phyloP scores from a whole-genome alignment of 2,113 vertebrate species.

The Setophaga kirtlandii region DNA sequence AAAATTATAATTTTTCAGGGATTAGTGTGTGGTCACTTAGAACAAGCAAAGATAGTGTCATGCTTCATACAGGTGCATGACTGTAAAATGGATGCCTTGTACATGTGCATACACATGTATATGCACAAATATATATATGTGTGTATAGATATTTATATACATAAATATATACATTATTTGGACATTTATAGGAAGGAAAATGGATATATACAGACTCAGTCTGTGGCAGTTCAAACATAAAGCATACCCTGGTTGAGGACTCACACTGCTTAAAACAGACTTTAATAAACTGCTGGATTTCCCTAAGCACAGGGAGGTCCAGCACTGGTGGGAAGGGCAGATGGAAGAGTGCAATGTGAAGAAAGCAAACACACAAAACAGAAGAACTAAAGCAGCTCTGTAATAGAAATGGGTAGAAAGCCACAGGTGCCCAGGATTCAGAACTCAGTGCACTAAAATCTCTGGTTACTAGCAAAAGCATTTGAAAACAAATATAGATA shows the following conservation, averaged over 20 bases:
- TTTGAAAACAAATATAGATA: conserved; percentile 65
- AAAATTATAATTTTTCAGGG: not conserved
- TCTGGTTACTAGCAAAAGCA: conserved; percentile 36
- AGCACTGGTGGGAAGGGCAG: not conserved
- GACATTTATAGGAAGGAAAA: not conserved
- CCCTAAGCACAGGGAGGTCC: not conserved
- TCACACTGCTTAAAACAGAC: not conserved
- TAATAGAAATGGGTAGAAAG: not conserved
- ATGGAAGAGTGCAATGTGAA: not conserved
- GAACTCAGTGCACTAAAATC: conserved; percentile 12
- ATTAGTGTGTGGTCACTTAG: not conserved
- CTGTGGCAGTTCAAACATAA: not conserved
- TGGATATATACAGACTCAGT: not conserved
- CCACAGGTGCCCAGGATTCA: not conserved
- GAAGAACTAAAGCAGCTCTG: not conserved
- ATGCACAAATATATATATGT: not conserved
- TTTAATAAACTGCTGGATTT: not conserved
- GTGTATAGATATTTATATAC: not conserved
- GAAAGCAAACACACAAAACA: not conserved
- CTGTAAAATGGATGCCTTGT: not conserved
- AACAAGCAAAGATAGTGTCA: not conserved
- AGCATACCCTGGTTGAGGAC: not conserved
- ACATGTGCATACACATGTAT: too few relatives aligned
- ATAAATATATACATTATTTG: not conserved
- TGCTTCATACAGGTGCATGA: not conserved